Conservation (phyloP, 2,797 vertebrate genomes). For the Pseudochromis fuscus region DNA sequence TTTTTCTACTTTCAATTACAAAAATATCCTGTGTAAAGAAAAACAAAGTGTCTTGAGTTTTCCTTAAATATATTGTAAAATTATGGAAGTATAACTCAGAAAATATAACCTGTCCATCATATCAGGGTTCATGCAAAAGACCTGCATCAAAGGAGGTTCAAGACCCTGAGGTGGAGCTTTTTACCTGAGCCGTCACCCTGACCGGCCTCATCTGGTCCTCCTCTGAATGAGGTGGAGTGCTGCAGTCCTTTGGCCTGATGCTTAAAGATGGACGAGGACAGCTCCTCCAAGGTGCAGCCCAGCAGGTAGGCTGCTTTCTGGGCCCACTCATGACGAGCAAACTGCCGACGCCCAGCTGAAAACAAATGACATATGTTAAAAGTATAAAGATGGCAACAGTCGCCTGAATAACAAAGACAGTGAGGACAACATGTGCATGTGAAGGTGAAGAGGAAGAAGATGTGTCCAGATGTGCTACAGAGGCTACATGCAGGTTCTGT, state of each 20-base stretch:
- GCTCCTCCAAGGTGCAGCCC: conserved; percentile 95
- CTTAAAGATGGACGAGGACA: conserved; percentile 96
- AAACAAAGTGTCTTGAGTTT: no score
- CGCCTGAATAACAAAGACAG: neutral
- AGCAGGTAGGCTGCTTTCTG: conserved; percentile 97
- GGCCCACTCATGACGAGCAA: conserved; percentile 97
- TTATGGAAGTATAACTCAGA: no score
- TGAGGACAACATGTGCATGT: neutral
- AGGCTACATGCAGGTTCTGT: neutral
- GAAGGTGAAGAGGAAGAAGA: neutral
- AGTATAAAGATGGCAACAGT: neutral
- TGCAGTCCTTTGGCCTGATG: conserved; percentile 93
- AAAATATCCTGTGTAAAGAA: no score
- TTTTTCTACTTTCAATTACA: no score
- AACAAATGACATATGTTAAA: neutral
- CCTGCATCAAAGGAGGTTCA: neutral
- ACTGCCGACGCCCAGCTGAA: conserved; percentile 94
- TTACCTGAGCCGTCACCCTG: conserved; percentile 89
- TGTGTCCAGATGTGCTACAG: neutral
- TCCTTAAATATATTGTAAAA: no score
- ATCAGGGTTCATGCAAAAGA: neutral
- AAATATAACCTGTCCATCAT: neutral
- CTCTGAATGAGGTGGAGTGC: conserved; percentile 94
- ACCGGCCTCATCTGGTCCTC: conserved; percentile 88
- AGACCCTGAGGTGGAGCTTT: neutral